A percentile compares a stretch with the other conserved stretches of the same genome.
Conservation (phyloP, 2,797 vertebrate species). For the Onychomys torridus region DNA sequence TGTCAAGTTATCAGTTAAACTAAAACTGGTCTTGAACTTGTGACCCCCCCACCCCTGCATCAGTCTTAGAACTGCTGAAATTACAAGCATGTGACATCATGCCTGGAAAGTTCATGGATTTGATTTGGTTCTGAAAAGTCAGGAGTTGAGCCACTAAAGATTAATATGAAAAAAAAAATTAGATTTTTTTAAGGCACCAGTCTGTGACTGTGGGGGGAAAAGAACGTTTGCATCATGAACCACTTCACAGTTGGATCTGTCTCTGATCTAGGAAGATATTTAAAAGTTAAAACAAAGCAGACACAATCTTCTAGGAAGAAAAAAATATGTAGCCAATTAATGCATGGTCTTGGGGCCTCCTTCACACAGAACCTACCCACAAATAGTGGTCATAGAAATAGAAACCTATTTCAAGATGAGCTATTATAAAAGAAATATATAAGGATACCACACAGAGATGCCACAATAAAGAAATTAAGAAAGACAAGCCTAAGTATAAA, state of each 20-base stretch:
- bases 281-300: background rate
- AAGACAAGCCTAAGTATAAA: background rate
- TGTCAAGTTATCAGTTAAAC: background rate
- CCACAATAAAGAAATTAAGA: background rate
- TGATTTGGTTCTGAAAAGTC: slow-evolving; percentile 25
- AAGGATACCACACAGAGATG: background rate
- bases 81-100: background rate
- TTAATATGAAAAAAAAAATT: background rate
- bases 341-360: background rate
- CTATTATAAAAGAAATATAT: background rate
- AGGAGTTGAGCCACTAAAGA: background rate
- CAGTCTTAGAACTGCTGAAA: background rate
- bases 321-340: background rate
- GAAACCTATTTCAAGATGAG: background rate
- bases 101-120: background rate
- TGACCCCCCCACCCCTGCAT: too few relatives aligned
- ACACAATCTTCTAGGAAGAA: background rate
- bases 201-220: background rate
- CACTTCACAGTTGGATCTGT: background rate
- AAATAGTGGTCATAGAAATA: background rate
- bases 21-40: background rate
- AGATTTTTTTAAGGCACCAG: background rate
- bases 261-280: background rate
- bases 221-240: background rate
- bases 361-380: background rate